phyloP scores from a whole-genome alignment of 2,113 vertebrate genomes.

The Aspidoscelis tigris region DNA sequence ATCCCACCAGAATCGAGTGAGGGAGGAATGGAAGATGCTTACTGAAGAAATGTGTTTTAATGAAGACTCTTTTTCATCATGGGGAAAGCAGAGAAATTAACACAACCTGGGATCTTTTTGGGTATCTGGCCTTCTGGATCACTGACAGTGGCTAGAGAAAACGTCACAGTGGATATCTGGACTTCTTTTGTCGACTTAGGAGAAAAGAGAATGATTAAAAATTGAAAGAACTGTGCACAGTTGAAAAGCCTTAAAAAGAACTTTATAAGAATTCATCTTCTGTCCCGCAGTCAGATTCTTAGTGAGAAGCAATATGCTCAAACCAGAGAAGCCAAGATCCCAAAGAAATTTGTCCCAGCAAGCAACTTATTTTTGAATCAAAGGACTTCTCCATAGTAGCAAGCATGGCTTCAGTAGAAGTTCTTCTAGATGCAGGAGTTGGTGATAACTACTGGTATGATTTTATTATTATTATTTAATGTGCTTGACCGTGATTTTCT shows the following conservation, averaged over 20 bases:
- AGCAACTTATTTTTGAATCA: constrained; percentile 66
- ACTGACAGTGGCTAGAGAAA: constrained; percentile 52
- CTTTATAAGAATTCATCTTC: constrained; percentile 56
- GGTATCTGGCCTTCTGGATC: constrained; percentile 44
- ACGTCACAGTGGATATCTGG: constrained; percentile 59
- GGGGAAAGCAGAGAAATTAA: constrained; percentile 62
- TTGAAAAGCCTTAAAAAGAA: constrained; percentile 60
- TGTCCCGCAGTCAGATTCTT: constrained; percentile 64
- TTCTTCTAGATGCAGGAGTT: constrained; percentile 72
- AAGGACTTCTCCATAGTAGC: constrained; percentile 68
- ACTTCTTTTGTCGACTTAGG: constrained; percentile 12
- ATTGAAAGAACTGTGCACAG: constrained; percentile 40
- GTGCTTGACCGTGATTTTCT: constrained; percentile 68
- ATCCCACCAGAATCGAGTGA: constrained; percentile 59
- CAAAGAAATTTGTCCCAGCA: constrained; percentile 67
- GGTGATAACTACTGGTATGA: constrained; percentile 72
- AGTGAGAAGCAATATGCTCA: constrained; percentile 62
- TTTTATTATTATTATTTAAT: constrained; percentile 68
- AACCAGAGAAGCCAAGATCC: constrained; percentile 65
- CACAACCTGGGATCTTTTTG: constrained; percentile 52
- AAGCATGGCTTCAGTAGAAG: constrained; percentile 73
- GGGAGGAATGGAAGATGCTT: constrained; percentile 67
- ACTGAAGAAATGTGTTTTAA: constrained; percentile 62
- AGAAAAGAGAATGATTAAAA: constrained; percentile 5
- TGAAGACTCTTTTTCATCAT: constrained; percentile 63